Evolutionary conservation across 1,140 invertebrate genomes (phyloP).

Genomic region (Phymastichus coffea): DNA sequence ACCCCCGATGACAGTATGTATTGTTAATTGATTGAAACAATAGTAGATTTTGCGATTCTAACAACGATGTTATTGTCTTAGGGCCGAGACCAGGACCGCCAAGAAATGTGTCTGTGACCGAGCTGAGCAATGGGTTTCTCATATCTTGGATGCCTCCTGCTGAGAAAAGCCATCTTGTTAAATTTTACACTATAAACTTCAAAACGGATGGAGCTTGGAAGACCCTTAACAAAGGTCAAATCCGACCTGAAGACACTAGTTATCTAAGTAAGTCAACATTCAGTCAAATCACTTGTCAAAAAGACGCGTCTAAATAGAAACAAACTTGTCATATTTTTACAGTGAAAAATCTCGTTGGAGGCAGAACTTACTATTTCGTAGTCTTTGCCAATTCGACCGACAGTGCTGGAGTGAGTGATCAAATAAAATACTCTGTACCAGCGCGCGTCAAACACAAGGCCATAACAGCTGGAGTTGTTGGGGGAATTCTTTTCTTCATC

Average conservation of each 20-base stretch:
- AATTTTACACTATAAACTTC: slow-evolving; percentile 91
- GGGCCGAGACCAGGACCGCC: slow-evolving; percentile 86
- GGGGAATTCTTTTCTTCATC: slow-evolving; percentile 93
- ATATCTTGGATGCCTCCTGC: slow-evolving; percentile 86
- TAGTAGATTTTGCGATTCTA: too few relatives aligned
- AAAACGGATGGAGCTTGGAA: slow-evolving; percentile 85
- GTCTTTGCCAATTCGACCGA: slow-evolving; percentile 82
- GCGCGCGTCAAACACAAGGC: slow-evolving; percentile 88
- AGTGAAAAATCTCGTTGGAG: slow-evolving; percentile 90
- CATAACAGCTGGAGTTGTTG: slow-evolving; percentile 89
- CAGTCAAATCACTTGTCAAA: background rate
- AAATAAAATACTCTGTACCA: slow-evolving; percentile 83
- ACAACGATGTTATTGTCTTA: background rate
- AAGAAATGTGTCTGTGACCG: slow-evolving; percentile 82
- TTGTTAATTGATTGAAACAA: background rate
- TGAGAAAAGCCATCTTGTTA: slow-evolving; percentile 75
- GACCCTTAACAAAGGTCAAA: slow-evolving; percentile 81
- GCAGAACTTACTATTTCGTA: slow-evolving; percentile 86
- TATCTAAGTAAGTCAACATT: slow-evolving; percentile 69
- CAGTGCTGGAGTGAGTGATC: slow-evolving; percentile 69
- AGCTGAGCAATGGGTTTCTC: slow-evolving; percentile 82
- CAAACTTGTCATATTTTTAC: slow-evolving; percentile 29
- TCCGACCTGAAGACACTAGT: slow-evolving; percentile 82
- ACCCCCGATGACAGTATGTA: slow-evolving; percentile 14
- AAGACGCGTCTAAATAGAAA: background rate